Base-by-base conservation (phyloP, 2,797 vertebrate genomes). In the Syngnathus rostellatus region DNA sequence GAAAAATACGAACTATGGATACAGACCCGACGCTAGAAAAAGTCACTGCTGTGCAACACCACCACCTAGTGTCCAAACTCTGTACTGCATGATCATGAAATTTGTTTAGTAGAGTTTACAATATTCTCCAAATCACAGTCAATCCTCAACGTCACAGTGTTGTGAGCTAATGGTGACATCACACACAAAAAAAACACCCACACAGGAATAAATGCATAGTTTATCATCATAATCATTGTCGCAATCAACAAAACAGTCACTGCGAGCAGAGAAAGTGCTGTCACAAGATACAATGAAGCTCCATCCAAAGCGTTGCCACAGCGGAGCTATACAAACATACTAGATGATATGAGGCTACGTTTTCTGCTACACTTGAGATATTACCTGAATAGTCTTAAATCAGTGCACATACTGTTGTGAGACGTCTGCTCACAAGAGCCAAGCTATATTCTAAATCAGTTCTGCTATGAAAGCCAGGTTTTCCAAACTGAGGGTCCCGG, bases 171-270 rank as follows among this genome's bases (percentile, higher is more conserved):
- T 2, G 14, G 8, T 7, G 31, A 25, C 38, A 10, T 41, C 1
- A 25, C 25, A 45, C 1, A 25, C 25, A 45, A 55, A 7, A 57
- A 54, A 21, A 1, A 83, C 76, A 81, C 74, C 51, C 72, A 82
- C 66, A 50, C 48, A 73, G 80, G 85, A 87, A 70, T 86, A 86
- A 80, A 88, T 89, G 88, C 88, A 89, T 89, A 89, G 88, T 88
- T 89, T 88, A 88, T 87, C 77, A 79, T 83, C 72, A 43, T 73
- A 66, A 77, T 81, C 77, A 71, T 79, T 81, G 74, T 67, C 82
- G 75, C 82, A 76, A 76, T 80, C 83, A 1, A 43, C 79, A 81
- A 17, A 88, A 84, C 84, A 87, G 85, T 87, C 84, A 9, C n/a
- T 62, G 75, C 63, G 58, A 74, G 70, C 53, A 54, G 23, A 37